Evolutionary conservation across 2,888 invertebrate species (phyloP), one percentile per base, ranked within the genome.

Genomic region (Seladonia tumulorum): DNA sequence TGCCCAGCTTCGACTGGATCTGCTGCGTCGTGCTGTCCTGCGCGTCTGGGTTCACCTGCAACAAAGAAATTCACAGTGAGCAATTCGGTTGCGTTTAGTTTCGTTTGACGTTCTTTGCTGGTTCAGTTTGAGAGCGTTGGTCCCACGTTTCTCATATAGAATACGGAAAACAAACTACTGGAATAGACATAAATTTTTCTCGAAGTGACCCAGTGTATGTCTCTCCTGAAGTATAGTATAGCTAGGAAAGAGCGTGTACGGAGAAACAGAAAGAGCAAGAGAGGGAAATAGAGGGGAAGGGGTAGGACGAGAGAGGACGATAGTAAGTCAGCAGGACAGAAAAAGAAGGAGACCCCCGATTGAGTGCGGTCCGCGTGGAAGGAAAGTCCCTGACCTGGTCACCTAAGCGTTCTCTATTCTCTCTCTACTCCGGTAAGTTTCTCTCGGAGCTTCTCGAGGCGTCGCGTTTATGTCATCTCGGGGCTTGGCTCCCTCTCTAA

Each of bases 1-100:
- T 97, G 86, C 97, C 97, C 87, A 97, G 96, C 94, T 96, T 97
- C 90, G 96, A 97, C 95, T 97, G 97, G 92, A 97, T 97, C 95
- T 97, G 97, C 94, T 97, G 97, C 92, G 96, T 97, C 90, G 94
- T 92, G 53, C 94, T 93, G 87, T 94, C 95, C 85, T 94, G 94
- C 95, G 96, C 92, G 96, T 96, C 93, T 95, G 96, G 94, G 86
- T 95, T 96, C 93, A 97, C 97, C 97, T 97, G 96, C 94, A 95
- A 39, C 25, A 42, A 35, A 42, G 10, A 68, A 10, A 22, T 39
- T 39, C 4, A 16, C 18, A 22, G 68, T 68, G 18, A 35, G 66
- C 14, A 5, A 10, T 8, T 53, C 5, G 22, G 53, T 0, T 53
- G 2, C 8, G 53, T 53, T 53, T 53, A 5, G 8, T 22, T 49